These are phyloP conservation scores for Formica selysi DNA, from an alignment of 1,140 invertebrate species.

Conservation along the genomic window DNA sequence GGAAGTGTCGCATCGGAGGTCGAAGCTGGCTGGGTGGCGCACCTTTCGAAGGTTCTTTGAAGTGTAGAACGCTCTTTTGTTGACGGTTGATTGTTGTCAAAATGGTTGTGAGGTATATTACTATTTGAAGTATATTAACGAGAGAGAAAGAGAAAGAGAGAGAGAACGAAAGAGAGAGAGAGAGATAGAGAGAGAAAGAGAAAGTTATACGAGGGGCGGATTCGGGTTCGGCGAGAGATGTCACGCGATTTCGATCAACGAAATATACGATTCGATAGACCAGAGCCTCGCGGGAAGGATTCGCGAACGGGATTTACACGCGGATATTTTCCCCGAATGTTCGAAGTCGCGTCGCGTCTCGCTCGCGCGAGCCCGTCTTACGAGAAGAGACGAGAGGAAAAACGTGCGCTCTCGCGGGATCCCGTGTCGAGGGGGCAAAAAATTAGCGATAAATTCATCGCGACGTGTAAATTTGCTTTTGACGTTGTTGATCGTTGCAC, in stretches of 20 bases:
- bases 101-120: slow-evolving; percentile 86
- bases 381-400: slow-evolving; percentile 59
- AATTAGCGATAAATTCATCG: slow-evolving; percentile 27
- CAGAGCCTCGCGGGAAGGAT: neutral
- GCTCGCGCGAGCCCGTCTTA: too few species aligned
- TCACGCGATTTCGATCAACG: slow-evolving; percentile 12
- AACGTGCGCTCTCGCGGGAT: slow-evolving; percentile 61
- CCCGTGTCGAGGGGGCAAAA: neutral
- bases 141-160: too few species aligned
- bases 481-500: slow-evolving; percentile 52
- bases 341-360: slow-evolving; percentile 16
- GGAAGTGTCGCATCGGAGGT: slow-evolving; percentile 50
- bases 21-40: slow-evolving; percentile 74
- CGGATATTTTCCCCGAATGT: neutral
- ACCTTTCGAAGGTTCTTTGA: slow-evolving; percentile 83
- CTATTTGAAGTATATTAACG: slow-evolving; percentile 83
- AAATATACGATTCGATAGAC: neutral
- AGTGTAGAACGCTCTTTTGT: slow-evolving; percentile 82
- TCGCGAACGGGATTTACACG: neutral
- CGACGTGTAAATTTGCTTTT: slow-evolving; percentile 37
- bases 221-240: slow-evolving; percentile 42
- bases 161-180: too few species aligned
- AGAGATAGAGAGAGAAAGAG: too few species aligned
- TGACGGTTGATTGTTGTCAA: slow-evolving; percentile 86
- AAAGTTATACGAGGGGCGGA: slow-evolving; percentile 55